These are phyloP conservation scores for Oscheius sp. DNA, from an alignment of 2,888 invertebrate species.

Conservation along the genomic window DNA sequence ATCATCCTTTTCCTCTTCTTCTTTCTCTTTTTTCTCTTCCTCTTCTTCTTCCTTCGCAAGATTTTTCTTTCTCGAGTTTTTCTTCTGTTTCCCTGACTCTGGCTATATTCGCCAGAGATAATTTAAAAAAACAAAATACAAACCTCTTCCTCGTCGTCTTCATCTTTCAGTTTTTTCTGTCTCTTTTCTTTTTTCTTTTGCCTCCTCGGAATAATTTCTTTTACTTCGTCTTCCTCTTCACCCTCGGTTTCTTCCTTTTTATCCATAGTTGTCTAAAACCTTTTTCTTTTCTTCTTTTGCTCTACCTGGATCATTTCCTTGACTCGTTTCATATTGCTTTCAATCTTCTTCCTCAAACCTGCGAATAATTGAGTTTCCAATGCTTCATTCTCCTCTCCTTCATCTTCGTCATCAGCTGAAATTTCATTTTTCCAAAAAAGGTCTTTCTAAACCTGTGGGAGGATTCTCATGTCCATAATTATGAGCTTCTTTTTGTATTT, in stretches of 20 bases:
- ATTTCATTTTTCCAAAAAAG: background rate
- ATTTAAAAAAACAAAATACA: no score
- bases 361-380: conserved; percentile 50
- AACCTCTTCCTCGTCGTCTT: conserved; percentile 31
- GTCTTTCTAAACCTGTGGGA: background rate
- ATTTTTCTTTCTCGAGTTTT: background rate
- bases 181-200: conserved; percentile 11
- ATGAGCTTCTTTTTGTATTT: conserved; percentile 7
- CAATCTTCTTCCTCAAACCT: conserved; percentile 47
- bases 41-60: conserved; percentile 22
- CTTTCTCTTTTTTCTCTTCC: conserved; percentile 32
- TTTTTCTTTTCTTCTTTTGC: background rate
- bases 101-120: background rate
- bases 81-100: background rate
- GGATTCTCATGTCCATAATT: background rate
- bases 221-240: conserved; percentile 12
- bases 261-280: background rate
- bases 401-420: conserved; percentile 47
- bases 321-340: conserved; percentile 27
- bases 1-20: conserved; percentile 32
- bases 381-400: conserved; percentile 38
- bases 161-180: conserved; percentile 3
- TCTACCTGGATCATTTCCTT: conserved; percentile 21
- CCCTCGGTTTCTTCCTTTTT: conserved; percentile 30
- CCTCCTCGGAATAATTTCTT: conserved; percentile 15